These are phyloP conservation scores for Charina bottae DNA, from an alignment of 2,113 vertebrate species.

Conservation along the genomic window DNA sequence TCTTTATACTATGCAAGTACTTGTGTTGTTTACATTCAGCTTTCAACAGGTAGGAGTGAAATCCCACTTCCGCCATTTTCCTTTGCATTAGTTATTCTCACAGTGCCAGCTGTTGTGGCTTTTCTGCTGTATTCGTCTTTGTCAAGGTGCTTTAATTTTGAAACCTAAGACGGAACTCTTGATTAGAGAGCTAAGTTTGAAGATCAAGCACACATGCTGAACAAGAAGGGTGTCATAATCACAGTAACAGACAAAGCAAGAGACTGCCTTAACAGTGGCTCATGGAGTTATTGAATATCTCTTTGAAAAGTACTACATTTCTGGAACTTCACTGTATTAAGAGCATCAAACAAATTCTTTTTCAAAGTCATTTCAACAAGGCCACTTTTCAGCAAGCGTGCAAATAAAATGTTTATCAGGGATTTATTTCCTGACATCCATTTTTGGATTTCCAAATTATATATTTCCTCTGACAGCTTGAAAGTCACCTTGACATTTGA, in stretches of 20 bases:
- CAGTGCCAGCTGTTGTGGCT: no score
- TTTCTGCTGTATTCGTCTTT: neutral
- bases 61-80: neutral
- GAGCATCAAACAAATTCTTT: neutral
- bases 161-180: neutral
- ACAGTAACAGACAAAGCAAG: neutral
- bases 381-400: neutral
- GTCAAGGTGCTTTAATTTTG: neutral
- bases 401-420: neutral
- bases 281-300: neutral
- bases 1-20: neutral
- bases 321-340: neutral
- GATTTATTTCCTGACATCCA: neutral
- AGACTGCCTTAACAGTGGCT: neutral
- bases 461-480: neutral
- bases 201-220: neutral
- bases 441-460: neutral
- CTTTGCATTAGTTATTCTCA: neutral
- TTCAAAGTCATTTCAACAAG: slow-evolving; percentile 10
- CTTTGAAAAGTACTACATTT: neutral
- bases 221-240: neutral
- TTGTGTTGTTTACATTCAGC: neutral
- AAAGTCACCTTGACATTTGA: neutral
- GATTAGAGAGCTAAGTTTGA: neutral
- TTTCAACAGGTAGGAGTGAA: neutral